Evolutionary conservation across 2,888 invertebrate genomes (phyloP), one percentile per base, ranked within the genome.

Genomic region (Yponomeuta cagnagella): DNA sequence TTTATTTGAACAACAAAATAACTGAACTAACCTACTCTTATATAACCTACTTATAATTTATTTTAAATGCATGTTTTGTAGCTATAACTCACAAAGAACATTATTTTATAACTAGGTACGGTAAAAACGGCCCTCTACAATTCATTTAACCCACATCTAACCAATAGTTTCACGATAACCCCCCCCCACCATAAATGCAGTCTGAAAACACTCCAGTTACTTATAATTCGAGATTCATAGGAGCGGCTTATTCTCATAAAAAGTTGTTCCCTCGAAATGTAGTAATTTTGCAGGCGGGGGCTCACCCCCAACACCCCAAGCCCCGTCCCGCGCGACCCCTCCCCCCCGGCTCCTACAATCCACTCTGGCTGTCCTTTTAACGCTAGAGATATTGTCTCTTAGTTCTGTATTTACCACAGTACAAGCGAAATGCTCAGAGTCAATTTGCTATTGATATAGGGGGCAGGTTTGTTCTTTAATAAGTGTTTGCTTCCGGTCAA

Each of bases 251-350:
- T 89, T 90, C 90, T 88, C 93, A 90, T 90, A 91, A 92, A 91
- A 92, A 91, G 87, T 90, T 90, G 88, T 90, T 90, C 90, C 90
- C 90, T 90, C 89, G 87, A 89, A 91, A 91, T 88, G 90, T 90
- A 89, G 91, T 91, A 91, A 91, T 91, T 92, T 91, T 84, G 87
- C 87, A 82, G 82, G 79, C 87, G 85, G 88, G 85, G 87, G 80
- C 81, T 77, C 76, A 74, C 76, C 74, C 72, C 72, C 70, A 12
- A 10, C 80, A 77, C 69, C 48, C 43, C 48, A 63, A 33, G 64
- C 68, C 10, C 69, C 64, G 52, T 58, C 63, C 68, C 65, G 10
- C 37, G 33, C 65, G 79, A 79, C 84, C 82, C 78, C 79, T 82
- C 78, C 78, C 85, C 79, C 80, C 80, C 77, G 79, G 80, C 84